Percentiles rank a stretch among this genome's conserved stretches.
Evolutionary conservation across 2,888 invertebrate genomes (phyloP).

Genomic region (Lithodes maja): DNA sequence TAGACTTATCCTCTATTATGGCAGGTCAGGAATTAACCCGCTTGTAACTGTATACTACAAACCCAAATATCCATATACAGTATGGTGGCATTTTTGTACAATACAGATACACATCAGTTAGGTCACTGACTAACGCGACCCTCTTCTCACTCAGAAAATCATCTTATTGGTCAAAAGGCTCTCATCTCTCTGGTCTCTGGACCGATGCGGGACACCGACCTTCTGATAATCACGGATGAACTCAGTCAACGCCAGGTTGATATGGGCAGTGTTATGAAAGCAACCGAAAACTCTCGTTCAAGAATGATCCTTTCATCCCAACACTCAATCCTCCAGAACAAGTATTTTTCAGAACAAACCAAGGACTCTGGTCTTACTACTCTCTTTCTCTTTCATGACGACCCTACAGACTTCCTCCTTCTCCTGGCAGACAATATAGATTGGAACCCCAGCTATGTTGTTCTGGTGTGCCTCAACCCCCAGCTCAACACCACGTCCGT

Average conservation of each 20-base stretch:
- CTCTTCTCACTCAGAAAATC: not conserved
- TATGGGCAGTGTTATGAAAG: not conserved
- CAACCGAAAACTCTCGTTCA: not conserved
- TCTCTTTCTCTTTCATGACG: not conserved
- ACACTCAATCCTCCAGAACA: not conserved
- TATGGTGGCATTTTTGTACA: too few relatives aligned
- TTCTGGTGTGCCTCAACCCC: conserved; percentile 34
- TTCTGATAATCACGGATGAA: not conserved
- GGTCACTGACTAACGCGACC: too few relatives aligned
- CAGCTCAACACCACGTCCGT: conserved; percentile 19
- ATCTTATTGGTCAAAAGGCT: not conserved
- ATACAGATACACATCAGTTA: too few relatives aligned
- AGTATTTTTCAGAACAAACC: not conserved
- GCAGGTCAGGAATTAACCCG: too few relatives aligned
- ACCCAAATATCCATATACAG: too few relatives aligned
- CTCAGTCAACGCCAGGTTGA: conserved; percentile 1
- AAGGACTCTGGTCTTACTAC: not conserved
- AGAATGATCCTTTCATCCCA: not conserved
- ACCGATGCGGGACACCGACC: not conserved
- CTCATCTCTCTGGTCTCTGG: not conserved
- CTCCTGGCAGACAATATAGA: conserved; percentile 3
- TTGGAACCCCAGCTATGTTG: conserved; percentile 41
- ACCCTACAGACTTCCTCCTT: not conserved
- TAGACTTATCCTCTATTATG: too few relatives aligned
- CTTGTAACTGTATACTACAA: too few relatives aligned